Evolutionary conservation across 2,888 invertebrate genomes (phyloP), one percentile per base, ranked within the genome.

Genomic region (Drosophila conformis): DNA sequence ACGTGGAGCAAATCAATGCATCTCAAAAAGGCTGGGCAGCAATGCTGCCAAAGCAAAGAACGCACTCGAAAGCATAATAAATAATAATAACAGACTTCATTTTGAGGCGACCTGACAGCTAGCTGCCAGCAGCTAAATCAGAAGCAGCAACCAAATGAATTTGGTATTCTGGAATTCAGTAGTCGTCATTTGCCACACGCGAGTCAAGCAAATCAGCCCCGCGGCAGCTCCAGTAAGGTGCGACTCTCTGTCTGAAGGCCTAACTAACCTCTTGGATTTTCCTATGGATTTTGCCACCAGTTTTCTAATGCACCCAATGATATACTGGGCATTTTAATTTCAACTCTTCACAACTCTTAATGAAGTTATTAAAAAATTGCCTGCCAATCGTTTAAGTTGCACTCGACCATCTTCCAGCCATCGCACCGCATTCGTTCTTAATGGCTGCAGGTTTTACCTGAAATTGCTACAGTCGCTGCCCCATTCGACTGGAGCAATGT

Each of bases 291-390:
- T 58, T 36, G 33, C 42, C 62, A 40, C 29, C 48, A 48, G 69
- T 52, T 56, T 81, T 31, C 68, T 65, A 67, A 67, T 67, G 75
- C 79, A 79, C 75, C 79, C 68, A 82, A 65, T 58, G 80, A 62
- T 61, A 60, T 61, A 67, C 64, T 53, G 56, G 49, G 31, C 57
- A 64, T 80, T 85, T 85, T 85, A 86, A 90, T 90, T 88, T 81
- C 73, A 58, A 53, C 58, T 36, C 46, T 42, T 67, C 46, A 57
- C 52, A 56, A 52, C 76, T 64, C 69, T 70, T 90, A 90, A 87
- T 87, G 86, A 87, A 87, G 91, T 90, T 87, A 87, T 87, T 87
- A 87, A 90, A 90, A 87, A 88, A 90, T 85, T 75, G 90, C 86
- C 76, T 42, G 69, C 74, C 78, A 80, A 80, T 90, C 75, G 85